Percentiles rank a stretch among this genome's conserved stretches.
phyloP scores from a whole-genome alignment of 2,113 vertebrate species.

The Conger conger region DNA sequence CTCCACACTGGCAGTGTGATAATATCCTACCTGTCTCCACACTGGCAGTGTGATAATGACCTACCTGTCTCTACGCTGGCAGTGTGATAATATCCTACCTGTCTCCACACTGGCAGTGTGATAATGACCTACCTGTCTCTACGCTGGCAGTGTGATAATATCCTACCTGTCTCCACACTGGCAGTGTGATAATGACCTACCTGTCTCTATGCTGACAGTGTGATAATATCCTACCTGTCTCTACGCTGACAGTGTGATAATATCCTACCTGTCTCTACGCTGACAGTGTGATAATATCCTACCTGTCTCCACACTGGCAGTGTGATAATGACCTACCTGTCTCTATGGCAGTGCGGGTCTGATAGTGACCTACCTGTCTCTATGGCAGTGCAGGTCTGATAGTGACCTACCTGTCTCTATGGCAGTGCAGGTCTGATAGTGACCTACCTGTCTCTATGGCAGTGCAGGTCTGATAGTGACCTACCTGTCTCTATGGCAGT shows the following conservation, averaged over 20 bases:
- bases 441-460: constrained; percentile 3
- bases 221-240: not conserved
- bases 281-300: not conserved
- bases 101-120: not conserved
- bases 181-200: constrained; percentile 9
- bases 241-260: not conserved
- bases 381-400: not conserved
- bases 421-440: constrained; percentile 8
- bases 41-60: constrained; percentile 8
- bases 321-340: constrained; percentile 8
- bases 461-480: constrained; percentile 10
- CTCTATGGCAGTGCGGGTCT: constrained; percentile 1
- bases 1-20: not conserved
- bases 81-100: not conserved
- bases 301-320: constrained; percentile 5
- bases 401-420: constrained; percentile 5
- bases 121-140: constrained; percentile 13
- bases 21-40: constrained; percentile 12
- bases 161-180: not conserved
- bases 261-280: not conserved
- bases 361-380: not conserved
- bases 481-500: not conserved
- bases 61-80: not conserved
- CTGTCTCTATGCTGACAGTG: not conserved
- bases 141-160: not conserved